Evolutionary conservation across 2,113 vertebrate species (phyloP), one percentile per base, ranked within the genome.

Genomic region (Lipotes vexillifer): DNA sequence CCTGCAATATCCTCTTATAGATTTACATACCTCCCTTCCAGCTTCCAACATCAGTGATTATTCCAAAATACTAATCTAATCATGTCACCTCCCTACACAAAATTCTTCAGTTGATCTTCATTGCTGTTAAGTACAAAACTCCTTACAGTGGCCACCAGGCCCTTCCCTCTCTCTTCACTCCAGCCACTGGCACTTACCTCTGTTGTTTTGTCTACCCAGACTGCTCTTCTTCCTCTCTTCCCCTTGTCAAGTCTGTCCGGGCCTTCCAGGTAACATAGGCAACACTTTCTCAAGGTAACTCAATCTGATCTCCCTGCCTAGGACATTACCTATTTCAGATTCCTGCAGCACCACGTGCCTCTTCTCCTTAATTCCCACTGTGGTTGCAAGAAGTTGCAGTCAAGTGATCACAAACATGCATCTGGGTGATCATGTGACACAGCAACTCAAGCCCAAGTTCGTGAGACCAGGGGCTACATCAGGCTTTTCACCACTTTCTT

Each of bases 391-490:
- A 20, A 3, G 14, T 17, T 65, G 84, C 55, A 12, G 17, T 46
- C 29, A 23, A 27, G 17, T 8, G 49, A 63, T 57, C 25, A 31
- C 8, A 78, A 36, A 17, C 8, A 46, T 1, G 6, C 11, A 38
- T 41, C 78, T 25, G 25, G 4, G 69, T 15, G 21, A 41, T 44
- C 83, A 41, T 0, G 0, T n/a, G 77, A 36, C 49, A 38, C 29
- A 5, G 10, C 29, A 23, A 31, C 21, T 21, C 55, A 18, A 17
- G 15, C 38, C 38, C 57, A 55, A 33, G 46, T 49, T 65, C 57
- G 1, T 0, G 23, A 55, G 57, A 55, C 57, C 38, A 36, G 61
- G 18, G 27, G 8, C 71, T 5, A 0, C 1, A 2, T 20, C 8
- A 10, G 31, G 3, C n/a, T 41, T 44, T 31, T 72, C 21, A 38